phyloP scores from a whole-genome alignment of 1,140 invertebrate genomes.

The Bombus haemorrhoidalis region DNA sequence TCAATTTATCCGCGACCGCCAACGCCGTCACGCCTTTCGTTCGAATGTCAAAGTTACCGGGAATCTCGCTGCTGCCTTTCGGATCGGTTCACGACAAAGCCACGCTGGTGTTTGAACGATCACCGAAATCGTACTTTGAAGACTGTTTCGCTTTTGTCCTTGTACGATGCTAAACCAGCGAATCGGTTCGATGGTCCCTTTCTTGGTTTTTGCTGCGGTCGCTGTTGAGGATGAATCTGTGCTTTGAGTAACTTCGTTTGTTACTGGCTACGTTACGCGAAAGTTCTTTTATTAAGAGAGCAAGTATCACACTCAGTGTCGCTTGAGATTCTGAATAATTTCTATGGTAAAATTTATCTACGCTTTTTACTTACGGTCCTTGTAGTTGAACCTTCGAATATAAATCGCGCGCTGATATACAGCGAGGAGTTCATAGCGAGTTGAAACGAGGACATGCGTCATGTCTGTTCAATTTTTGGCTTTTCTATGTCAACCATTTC shows the following conservation, averaged over 20 bases:
- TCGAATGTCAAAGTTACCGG: constrained; percentile 32
- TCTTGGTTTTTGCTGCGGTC: not conserved
- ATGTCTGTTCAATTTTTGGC: too few species aligned
- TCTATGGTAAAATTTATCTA: too few species aligned
- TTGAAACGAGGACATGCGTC: too few species aligned
- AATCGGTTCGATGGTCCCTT: not conserved
- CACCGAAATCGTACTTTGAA: constrained; percentile 51
- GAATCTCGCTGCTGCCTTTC: constrained; percentile 43
- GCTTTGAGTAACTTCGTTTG: not conserved
- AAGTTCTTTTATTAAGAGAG: not conserved
- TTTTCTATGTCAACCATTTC: too few species aligned
- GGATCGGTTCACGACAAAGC: constrained; percentile 60
- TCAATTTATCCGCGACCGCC: constrained; percentile 60
- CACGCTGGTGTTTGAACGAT: constrained; percentile 42
- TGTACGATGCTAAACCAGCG: not conserved
- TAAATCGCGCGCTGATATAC: too few species aligned
- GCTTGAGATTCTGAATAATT: too few species aligned
- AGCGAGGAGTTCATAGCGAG: too few species aligned
- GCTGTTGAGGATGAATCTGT: too few species aligned
- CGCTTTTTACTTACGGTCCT: too few species aligned
- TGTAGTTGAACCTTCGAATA: too few species aligned
- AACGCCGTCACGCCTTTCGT: constrained; percentile 41
- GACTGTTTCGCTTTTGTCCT: not conserved
- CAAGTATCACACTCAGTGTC: too few species aligned
- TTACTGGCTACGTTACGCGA: not conserved